phyloP scores from a whole-genome alignment of 2,888 invertebrate species.

The Orchestes rusci region DNA sequence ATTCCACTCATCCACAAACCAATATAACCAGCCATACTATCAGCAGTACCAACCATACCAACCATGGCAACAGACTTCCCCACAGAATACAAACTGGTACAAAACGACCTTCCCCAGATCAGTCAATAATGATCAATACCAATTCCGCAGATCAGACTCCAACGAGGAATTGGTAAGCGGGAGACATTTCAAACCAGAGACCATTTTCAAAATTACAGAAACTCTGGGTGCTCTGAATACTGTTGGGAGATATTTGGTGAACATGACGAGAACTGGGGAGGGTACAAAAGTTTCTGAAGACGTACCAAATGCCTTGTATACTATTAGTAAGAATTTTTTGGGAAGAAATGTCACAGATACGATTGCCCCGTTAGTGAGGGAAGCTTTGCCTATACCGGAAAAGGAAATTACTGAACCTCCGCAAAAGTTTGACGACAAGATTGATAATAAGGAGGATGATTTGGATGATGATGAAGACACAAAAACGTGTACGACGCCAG shows the following conservation, averaged over 20 bases:
- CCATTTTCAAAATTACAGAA: slow-evolving; percentile 50
- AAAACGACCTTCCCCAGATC: slow-evolving; percentile 18
- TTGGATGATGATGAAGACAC: slow-evolving; percentile 44
- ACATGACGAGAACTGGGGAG: slow-evolving; percentile 57
- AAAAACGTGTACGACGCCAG: slow-evolving; percentile 73
- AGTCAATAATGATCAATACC: not conserved
- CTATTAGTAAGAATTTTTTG: slow-evolving; percentile 72
- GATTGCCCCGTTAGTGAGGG: slow-evolving; percentile 65
- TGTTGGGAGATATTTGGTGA: slow-evolving; percentile 77
- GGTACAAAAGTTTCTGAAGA: slow-evolving; percentile 45
- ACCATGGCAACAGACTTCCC: slow-evolving; percentile 29
- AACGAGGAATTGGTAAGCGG: slow-evolving; percentile 32
- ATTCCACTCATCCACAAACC: slow-evolving; percentile 28
- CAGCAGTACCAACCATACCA: slow-evolving; percentile 28
- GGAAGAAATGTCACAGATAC: slow-evolving; percentile 74
- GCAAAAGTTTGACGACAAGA: slow-evolving; percentile 11
- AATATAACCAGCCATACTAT: slow-evolving; percentile 16
- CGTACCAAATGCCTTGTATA: slow-evolving; percentile 68
- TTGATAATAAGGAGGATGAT: slow-evolving; percentile 30
- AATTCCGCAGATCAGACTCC: slow-evolving; percentile 22
- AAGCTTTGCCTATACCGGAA: slow-evolving; percentile 36
- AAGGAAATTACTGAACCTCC: slow-evolving; percentile 22
- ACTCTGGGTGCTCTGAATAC: slow-evolving; percentile 72
- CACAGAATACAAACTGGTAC: slow-evolving; percentile 32
- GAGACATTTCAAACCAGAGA: slow-evolving; percentile 42